phyloP scores from a whole-genome alignment of 2,888 invertebrate genomes.

The Chironomus riparius region DNA sequence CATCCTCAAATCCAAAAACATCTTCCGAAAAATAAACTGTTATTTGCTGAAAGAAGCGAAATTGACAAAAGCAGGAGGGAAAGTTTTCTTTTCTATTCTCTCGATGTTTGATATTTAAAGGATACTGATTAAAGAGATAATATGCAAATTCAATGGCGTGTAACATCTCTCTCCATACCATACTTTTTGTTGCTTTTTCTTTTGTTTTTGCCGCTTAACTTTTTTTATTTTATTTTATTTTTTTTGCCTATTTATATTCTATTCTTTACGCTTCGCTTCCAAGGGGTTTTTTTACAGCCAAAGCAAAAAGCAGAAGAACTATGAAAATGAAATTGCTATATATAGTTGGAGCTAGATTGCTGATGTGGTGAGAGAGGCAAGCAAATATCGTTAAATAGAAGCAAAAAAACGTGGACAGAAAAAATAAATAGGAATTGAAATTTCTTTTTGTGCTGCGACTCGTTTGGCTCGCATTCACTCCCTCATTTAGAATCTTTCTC shows the following conservation, averaged over 20 bases:
- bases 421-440: conserved; percentile 24
- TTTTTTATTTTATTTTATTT: not conserved
- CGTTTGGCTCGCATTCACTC: not conserved
- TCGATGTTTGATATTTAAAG: conserved; percentile 20
- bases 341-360: not conserved
- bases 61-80: not conserved
- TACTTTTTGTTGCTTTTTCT: not conserved
- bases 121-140: conserved; percentile 26
- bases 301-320: not conserved
- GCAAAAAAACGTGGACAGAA: conserved; percentile 24
- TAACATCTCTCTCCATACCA: conserved; percentile 7
- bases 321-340: conserved; percentile 10
- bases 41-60: not conserved
- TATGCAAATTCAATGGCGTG: conserved; percentile 27
- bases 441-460: not conserved
- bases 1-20: no score
- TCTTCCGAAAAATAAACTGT: not conserved
- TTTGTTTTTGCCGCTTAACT: not conserved
- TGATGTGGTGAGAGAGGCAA: not conserved
- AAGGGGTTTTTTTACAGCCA: not conserved
- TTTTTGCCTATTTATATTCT: conserved; percentile 17
- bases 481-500: no score
- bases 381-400: conserved; percentile 21
- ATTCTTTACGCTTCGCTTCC: conserved; percentile 22
- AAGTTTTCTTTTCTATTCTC: conserved; percentile 19